These are phyloP conservation scores for Cepphus grylle DNA, from an alignment of 2,113 vertebrate genomes.

Conservation along the genomic window DNA sequence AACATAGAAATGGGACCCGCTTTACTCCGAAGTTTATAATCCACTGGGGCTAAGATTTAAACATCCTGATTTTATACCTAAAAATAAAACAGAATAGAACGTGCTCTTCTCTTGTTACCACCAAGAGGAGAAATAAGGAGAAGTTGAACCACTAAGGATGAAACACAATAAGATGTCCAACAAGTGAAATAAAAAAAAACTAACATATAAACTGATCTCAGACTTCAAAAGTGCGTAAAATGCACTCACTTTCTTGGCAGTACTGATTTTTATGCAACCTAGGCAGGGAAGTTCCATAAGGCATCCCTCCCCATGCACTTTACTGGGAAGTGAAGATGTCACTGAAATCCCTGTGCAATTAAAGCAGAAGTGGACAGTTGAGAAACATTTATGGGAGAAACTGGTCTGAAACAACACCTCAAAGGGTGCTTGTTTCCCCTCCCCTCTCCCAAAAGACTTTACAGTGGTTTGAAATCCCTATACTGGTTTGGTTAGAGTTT, in stretches of 20 bases:
- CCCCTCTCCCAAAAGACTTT: not conserved
- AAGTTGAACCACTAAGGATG: not conserved
- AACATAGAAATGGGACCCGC: not conserved
- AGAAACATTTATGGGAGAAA: not conserved
- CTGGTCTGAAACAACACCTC: not conserved
- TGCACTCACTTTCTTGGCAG: not conserved
- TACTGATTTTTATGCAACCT: not conserved
- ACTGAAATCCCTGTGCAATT: not conserved
- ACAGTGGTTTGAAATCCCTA: fast-evolving
- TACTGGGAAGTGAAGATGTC: constrained; percentile 22
- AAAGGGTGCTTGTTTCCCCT: not conserved
- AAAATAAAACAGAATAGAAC: constrained; percentile 64
- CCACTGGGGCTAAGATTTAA: not conserved
- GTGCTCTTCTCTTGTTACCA: constrained; percentile 31
- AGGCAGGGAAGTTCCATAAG: not conserved
- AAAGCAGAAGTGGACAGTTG: not conserved
- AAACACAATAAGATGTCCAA: constrained; percentile 18
- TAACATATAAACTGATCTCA: not conserved
- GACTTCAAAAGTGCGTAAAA: not conserved
- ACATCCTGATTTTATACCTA: constrained; percentile 32
- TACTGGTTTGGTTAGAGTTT: not conserved
- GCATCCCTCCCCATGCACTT: not conserved
- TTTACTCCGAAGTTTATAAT: not conserved
- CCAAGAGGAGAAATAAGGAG: not conserved
- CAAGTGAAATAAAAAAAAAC: not conserved